phyloP scores from a whole-genome alignment of 2,888 invertebrate genomes.

The Augiades crinisus region DNA sequence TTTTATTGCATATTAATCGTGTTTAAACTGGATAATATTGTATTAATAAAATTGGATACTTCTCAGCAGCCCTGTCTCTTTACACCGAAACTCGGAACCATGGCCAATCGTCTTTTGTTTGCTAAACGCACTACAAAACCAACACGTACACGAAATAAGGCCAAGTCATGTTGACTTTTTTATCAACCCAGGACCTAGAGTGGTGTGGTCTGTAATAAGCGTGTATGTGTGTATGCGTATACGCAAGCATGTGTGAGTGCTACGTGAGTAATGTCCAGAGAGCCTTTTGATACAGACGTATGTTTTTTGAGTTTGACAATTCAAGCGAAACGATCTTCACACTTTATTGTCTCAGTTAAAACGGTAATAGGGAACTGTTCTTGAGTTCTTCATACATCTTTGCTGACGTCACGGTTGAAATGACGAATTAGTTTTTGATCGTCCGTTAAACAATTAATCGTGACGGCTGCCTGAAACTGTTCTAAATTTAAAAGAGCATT shows the following conservation, averaged over 20 bases:
- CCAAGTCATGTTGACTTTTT: constrained; percentile 43
- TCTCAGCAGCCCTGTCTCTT: constrained; percentile 11
- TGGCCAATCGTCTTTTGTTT: constrained; percentile 69
- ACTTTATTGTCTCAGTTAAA: background rate
- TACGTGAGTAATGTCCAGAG: constrained; percentile 13
- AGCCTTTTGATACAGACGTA: constrained; percentile 29
- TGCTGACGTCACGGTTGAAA: no score
- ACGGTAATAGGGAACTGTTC: background rate
- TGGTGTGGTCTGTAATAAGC: constrained; percentile 8
- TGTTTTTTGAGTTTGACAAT: constrained; percentile 26
- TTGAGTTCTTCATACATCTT: constrained; percentile 2
- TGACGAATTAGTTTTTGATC: background rate
- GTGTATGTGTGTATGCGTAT: constrained; percentile 10
- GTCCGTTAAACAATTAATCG: background rate
- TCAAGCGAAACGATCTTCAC: constrained; percentile 6
- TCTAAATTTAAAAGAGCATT: constrained; percentile 1
- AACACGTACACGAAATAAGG: constrained; percentile 57
- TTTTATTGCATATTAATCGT: no score
- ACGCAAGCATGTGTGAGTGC: constrained; percentile 3
- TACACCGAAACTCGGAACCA: constrained; percentile 40
- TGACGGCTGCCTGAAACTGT: constrained; percentile 12
- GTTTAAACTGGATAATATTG: no score
- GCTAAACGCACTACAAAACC: constrained; percentile 67
- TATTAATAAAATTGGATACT: no score
- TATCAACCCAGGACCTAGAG: constrained; percentile 18